A percentile compares a stretch with the other conserved stretches of the same genome.
These are phyloP conservation scores for Aselliscus stoliczkanus DNA, from an alignment of 2,797 vertebrate genomes.

Conservation along the genomic window DNA sequence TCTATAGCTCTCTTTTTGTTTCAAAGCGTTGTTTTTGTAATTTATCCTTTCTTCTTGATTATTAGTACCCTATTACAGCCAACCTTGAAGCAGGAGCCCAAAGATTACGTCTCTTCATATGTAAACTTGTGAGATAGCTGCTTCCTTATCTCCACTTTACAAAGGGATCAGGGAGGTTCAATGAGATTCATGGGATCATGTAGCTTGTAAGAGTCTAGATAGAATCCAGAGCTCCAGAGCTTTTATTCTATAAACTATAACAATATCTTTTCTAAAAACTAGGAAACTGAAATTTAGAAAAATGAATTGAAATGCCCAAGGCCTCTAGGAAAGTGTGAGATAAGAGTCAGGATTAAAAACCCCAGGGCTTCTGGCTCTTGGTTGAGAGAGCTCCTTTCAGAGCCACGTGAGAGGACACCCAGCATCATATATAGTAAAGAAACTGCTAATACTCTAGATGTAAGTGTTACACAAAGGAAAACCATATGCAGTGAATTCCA, in stretches of 20 bases:
- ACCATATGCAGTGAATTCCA: background rate
- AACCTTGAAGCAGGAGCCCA: background rate
- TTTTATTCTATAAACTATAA: slow-evolving; percentile 22
- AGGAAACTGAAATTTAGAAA: background rate
- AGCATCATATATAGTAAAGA: slow-evolving; percentile 16
- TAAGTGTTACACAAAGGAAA: slow-evolving; percentile 28
- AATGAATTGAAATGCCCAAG: background rate
- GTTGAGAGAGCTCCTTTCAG: background rate
- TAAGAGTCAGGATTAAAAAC: background rate
- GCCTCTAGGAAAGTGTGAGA: background rate
- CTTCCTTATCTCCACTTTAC: background rate
- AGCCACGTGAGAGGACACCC: background rate
- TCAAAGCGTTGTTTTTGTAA: background rate
- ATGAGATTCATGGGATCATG: background rate
- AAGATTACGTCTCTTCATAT: background rate
- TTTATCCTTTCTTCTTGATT: background rate
- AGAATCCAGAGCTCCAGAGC: background rate
- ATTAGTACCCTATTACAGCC: background rate
- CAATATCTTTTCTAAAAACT: background rate
- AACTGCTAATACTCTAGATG: slow-evolving; percentile 10
- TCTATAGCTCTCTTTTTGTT: background rate
- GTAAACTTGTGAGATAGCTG: background rate
- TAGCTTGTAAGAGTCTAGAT: background rate
- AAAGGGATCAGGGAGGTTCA: background rate
- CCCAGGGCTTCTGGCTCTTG: background rate